Evolutionary conservation across 2,888 invertebrate genomes (phyloP).

Genomic region (Eilema caniola): DNA sequence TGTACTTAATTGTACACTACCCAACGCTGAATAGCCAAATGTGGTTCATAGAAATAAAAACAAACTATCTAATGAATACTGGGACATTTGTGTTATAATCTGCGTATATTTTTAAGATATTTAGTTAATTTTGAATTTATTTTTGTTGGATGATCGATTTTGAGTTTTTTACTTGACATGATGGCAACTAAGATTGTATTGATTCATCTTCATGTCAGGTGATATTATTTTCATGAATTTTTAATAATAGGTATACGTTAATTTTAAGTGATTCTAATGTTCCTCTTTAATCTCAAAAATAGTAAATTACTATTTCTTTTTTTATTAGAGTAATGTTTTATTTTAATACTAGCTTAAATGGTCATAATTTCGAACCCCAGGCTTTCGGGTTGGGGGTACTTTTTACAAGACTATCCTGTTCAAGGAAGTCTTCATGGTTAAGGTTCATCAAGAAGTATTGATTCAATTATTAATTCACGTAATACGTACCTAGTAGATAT

Average conservation of each 20-base stretch:
- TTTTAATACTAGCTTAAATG: not conserved
- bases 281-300: not conserved
- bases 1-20: too few relatives aligned
- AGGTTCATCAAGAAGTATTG: too few relatives aligned
- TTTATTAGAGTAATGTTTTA: not conserved
- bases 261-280: not conserved
- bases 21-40: not conserved
- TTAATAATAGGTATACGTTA: not conserved
- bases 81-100: not conserved
- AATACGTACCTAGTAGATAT: too few relatives aligned
- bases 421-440: too few relatives aligned
- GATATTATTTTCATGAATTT: not conserved
- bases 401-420: too few relatives aligned
- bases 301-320: not conserved
- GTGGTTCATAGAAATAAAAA: not conserved
- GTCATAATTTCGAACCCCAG: too few relatives aligned
- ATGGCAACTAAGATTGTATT: not conserved
- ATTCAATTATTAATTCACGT: too few relatives aligned
- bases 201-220: not conserved
- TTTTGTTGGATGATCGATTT: not conserved
- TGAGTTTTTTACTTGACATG: not conserved
- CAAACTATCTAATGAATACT: not conserved
- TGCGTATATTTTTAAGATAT: not conserved
- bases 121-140: not conserved
- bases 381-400: too few relatives aligned